phyloP scores from a whole-genome alignment of 2,797 vertebrate genomes.

The Sparidentex hasta region DNA sequence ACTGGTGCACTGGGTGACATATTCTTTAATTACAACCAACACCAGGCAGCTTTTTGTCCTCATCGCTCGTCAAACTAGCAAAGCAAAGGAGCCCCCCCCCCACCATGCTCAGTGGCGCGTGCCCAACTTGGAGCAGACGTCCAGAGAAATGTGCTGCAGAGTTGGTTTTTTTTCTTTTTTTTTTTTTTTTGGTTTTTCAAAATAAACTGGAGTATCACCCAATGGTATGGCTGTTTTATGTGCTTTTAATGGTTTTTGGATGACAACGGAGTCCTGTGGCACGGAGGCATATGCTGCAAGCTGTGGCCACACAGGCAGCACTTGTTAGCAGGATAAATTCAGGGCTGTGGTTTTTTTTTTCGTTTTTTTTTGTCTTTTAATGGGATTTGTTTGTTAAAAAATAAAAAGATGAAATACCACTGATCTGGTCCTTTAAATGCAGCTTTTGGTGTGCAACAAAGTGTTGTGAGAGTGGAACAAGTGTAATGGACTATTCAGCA shows the following conservation, averaged over 20 bases:
- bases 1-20: conserved; percentile 34
- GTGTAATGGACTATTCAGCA: conserved; percentile 42
- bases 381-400: conserved; percentile 33
- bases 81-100: conserved; percentile 22
- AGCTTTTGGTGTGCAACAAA: conserved; percentile 48
- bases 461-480: conserved; percentile 32
- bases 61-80: conserved; percentile 45
- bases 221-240: conserved; percentile 39
- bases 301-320: conserved; percentile 31
- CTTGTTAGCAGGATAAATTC: conserved; percentile 57
- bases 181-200: background rate
- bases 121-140: conserved; percentile 29
- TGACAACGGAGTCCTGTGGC: conserved; percentile 33
- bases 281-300: conserved; percentile 39
- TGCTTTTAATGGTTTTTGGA: conserved; percentile 58
- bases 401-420: conserved; percentile 25
- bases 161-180: background rate
- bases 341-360: conserved; percentile 47
- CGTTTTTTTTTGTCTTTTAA: conserved; percentile 39
- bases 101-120: conserved; percentile 17
- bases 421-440: conserved; percentile 26
- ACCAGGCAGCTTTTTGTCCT: conserved; percentile 28
- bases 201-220: conserved; percentile 42
- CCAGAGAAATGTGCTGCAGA: conserved; percentile 36
- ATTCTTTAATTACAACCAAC: conserved; percentile 53